These are phyloP conservation scores for Dicranocentrus wangi DNA, from an alignment of 2,888 invertebrate species.

Conservation along the genomic window DNA sequence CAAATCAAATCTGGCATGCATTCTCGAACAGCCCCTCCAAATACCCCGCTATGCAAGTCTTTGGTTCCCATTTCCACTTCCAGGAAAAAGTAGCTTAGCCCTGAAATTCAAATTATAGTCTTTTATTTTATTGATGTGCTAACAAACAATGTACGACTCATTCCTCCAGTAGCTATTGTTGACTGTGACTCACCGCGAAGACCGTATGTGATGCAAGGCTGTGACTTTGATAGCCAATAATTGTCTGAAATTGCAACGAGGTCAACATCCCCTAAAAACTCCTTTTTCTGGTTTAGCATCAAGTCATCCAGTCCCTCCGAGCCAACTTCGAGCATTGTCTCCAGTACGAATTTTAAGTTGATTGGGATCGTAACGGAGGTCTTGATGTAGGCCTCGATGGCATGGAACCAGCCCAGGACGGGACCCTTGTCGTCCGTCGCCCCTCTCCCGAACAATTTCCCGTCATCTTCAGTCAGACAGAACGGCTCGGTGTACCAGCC, in stretches of 20 bases:
- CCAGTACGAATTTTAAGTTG: constrained; percentile 90
- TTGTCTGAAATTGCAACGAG: constrained; percentile 81
- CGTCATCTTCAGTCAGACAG: constrained; percentile 88
- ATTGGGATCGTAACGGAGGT: constrained; percentile 80
- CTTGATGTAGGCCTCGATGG: constrained; percentile 89
- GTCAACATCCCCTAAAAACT: constrained; percentile 80
- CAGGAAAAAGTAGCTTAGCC: constrained; percentile 90
- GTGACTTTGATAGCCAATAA: constrained; percentile 97
- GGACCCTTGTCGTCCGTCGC: constrained; percentile 96
- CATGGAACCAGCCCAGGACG: constrained; percentile 96
- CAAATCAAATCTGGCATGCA: constrained; percentile 90
- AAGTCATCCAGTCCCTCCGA: constrained; percentile 95
- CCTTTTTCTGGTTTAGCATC: constrained; percentile 82
- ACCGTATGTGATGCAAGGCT: constrained; percentile 97
- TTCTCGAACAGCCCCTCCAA: constrained; percentile 88
- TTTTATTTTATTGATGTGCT: too few relatives aligned
- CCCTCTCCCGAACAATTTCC: constrained; percentile 92
- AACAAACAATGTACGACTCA: too few relatives aligned
- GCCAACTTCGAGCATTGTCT: constrained; percentile 99
- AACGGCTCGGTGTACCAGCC: constrained; percentile 98
- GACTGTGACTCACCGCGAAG: too few relatives aligned
- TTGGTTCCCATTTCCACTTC: constrained; percentile 91
- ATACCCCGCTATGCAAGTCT: constrained; percentile 97
- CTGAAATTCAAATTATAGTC: too few relatives aligned
- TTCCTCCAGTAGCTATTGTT: too few relatives aligned